Percentiles rank a stretch among this genome's conserved stretches.
phyloP scores from a whole-genome alignment of 2,888 invertebrate genomes.

The Craniophora ligustri region DNA sequence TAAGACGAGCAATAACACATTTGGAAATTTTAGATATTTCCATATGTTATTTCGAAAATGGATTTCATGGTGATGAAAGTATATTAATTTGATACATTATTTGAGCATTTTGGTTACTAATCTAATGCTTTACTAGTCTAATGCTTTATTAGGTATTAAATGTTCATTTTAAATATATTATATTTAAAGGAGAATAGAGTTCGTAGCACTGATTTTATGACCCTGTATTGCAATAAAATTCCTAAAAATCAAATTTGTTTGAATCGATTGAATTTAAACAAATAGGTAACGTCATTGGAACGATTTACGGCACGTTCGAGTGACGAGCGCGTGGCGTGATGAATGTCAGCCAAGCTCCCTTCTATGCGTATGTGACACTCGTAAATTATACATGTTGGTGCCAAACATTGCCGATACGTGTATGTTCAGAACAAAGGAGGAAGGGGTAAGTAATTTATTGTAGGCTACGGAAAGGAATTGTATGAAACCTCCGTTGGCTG shows the following conservation, averaged over 20 bases:
- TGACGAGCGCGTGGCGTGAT: conserved; percentile 63
- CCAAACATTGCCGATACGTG: conserved; percentile 49
- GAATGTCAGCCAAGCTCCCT: conserved; percentile 57
- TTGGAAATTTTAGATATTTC: conserved; percentile 51
- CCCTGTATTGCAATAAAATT: conserved; percentile 38
- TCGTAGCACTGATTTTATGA: no score
- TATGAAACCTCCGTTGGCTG: conserved; percentile 12
- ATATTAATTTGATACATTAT: conserved; percentile 16
- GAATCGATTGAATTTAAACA: conserved; percentile 52
- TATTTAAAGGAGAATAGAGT: no score
- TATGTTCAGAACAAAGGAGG: conserved; percentile 45
- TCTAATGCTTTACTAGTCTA: no score
- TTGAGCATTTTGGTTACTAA: no score
- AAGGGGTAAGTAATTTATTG: conserved; percentile 44
- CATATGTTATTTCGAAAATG: conserved; percentile 47
- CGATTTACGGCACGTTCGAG: conserved; percentile 59
- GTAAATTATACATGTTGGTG: conserved; percentile 55
- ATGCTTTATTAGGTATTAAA: no score
- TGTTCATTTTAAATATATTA: no score
- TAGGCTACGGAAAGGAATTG: conserved; percentile 39
- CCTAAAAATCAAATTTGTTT: conserved; percentile 31
- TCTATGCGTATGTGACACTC: conserved; percentile 42
- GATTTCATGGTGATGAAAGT: conserved; percentile 23
- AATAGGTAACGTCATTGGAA: conserved; percentile 54
- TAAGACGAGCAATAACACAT: conserved; percentile 73